Percentiles rank a stretch among this genome's conserved stretches.
phyloP scores from a whole-genome alignment of 2,888 invertebrate species.

The Anoplius nigerrimus region DNA sequence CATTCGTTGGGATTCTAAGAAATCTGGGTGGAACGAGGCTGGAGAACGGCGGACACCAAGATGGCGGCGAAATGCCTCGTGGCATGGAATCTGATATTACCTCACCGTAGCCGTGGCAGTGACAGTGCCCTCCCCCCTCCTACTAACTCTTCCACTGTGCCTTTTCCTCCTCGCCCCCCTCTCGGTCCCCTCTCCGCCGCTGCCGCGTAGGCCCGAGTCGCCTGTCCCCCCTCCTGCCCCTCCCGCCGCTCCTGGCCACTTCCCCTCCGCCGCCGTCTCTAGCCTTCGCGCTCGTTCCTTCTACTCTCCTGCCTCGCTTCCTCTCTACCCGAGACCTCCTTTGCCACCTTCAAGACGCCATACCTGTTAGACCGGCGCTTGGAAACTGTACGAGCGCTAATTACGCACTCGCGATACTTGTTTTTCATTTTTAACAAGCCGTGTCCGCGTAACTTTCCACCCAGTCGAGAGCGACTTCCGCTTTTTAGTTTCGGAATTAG shows the following conservation, averaged over 20 bases:
- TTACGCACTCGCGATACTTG: slow-evolving; percentile 23
- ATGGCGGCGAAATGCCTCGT: slow-evolving; percentile 64
- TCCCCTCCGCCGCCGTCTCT: background rate
- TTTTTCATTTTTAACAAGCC: background rate
- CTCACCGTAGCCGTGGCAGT: slow-evolving; percentile 73
- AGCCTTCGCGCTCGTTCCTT: background rate
- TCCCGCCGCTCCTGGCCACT: no score
- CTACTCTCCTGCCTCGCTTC: slow-evolving; percentile 13
- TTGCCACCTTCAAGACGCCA: slow-evolving; percentile 20
- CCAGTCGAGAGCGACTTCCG: background rate
- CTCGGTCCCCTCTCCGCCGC: slow-evolving; percentile 13
- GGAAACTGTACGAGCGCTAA: slow-evolving; percentile 45
- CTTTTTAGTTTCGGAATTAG: no score
- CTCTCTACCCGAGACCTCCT: slow-evolving; percentile 8
- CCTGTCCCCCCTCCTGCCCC: slow-evolving; percentile 37
- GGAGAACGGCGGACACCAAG: slow-evolving; percentile 57
- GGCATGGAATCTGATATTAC: slow-evolving; percentile 66
- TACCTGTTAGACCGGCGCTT: slow-evolving; percentile 36
- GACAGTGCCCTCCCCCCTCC: slow-evolving; percentile 67
- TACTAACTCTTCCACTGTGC: slow-evolving; percentile 18
- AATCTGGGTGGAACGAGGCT: slow-evolving; percentile 33
- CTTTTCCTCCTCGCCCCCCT: slow-evolving; percentile 7
- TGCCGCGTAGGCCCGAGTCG: slow-evolving; percentile 26
- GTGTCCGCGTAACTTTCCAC: background rate
- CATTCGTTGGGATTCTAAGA: slow-evolving; percentile 29